Conservation (phyloP, 1,140 invertebrate genomes). For the Vollenhovia emeryi region DNA sequence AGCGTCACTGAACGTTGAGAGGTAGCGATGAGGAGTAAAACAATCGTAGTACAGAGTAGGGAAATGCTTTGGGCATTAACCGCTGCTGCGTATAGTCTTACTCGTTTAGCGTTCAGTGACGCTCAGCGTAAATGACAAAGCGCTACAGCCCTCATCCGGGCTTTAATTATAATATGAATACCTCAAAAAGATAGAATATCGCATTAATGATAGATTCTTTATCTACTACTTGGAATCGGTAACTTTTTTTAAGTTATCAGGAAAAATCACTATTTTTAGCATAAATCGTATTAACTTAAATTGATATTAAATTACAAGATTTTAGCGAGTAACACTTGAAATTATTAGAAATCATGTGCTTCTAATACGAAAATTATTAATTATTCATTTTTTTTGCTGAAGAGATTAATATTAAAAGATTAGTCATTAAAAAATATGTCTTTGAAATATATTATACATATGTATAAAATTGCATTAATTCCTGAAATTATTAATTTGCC, state of each 20-base stretch:
- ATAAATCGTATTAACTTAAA: neutral
- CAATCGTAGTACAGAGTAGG: constrained; percentile 8
- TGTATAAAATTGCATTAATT: neutral
- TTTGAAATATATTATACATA: neutral
- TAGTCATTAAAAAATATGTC: neutral
- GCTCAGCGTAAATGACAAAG: constrained; percentile 27
- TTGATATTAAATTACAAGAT: neutral
- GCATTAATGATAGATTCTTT: neutral
- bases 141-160: neutral
- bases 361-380: neutral
- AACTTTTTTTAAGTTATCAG: neutral
- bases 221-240: neutral
- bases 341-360: neutral
- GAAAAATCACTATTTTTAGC: neutral
- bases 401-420: neutral
- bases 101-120: constrained; percentile 39
- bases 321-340: neutral
- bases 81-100: constrained; percentile 15
- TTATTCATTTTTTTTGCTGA: neutral
- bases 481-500: neutral
- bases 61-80: constrained; percentile 41
- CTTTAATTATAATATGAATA: constrained; percentile 15
- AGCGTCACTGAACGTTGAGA: constrained; percentile 8
- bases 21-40: constrained; percentile 26
- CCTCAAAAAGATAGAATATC: neutral